Conservation (phyloP, 35 echinoderm and acorn worm species). For the Acanthaster planci region DNA sequence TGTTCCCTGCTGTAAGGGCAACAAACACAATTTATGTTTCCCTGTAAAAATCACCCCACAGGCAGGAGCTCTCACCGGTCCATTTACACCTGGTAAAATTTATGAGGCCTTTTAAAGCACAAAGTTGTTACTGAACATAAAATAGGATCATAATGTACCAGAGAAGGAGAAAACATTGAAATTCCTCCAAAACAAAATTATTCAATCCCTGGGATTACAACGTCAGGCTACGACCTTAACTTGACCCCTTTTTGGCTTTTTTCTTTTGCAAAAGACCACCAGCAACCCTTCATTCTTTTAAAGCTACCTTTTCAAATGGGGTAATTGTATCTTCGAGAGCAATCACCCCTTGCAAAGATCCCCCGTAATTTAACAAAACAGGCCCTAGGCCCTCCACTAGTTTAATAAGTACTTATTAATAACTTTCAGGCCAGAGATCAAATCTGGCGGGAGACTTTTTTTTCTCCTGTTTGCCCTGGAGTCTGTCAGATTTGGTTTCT, state of each 20-base stretch:
- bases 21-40: too few relatives aligned
- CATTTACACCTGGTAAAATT: too few relatives aligned
- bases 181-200: background rate
- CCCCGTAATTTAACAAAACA: slow-evolving; percentile 15
- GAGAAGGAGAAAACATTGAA: too few relatives aligned
- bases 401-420: slow-evolving; percentile 22
- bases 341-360: background rate
- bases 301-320: too few relatives aligned
- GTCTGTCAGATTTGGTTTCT: slow-evolving; percentile 19
- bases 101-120: too few relatives aligned
- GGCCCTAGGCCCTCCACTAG: background rate
- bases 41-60: too few relatives aligned
- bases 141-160: too few relatives aligned
- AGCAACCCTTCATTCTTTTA: background rate
- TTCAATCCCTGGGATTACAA: background rate
- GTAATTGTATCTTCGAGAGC: too few relatives aligned
- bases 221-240: background rate
- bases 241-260: background rate
- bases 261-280: background rate
- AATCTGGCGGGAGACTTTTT: background rate
- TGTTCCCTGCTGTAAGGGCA: too few relatives aligned
- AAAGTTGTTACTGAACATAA: too few relatives aligned
- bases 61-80: too few relatives aligned
- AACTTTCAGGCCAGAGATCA: background rate
- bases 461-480: background rate